phyloP scores from a whole-genome alignment of 2,888 invertebrate species.

The Conomelus anceps region DNA sequence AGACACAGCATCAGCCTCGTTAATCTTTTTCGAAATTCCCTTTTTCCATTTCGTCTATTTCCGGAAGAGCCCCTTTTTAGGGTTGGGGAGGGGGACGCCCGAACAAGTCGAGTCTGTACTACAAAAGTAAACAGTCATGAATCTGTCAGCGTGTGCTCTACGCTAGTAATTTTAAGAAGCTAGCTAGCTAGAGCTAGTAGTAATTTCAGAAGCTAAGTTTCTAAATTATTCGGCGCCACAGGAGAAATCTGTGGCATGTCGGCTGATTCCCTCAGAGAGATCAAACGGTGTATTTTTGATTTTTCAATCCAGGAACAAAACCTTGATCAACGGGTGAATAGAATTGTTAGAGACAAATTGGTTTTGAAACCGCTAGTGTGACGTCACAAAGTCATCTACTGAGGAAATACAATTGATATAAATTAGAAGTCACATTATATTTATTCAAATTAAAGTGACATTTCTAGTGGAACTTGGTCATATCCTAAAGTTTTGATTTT shows the following conservation, averaged over 20 bases:
- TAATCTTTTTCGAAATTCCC: neutral
- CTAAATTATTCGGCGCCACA: neutral
- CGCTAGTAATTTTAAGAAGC: no score
- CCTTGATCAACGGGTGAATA: neutral
- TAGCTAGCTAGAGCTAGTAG: neutral
- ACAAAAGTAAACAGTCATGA: neutral
- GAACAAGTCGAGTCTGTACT: neutral
- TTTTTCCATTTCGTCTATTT: neutral
- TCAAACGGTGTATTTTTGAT: neutral
- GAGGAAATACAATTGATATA: no score
- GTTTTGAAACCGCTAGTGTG: neutral
- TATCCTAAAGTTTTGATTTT: no score
- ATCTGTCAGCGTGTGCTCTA: neutral
- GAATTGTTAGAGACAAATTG: neutral
- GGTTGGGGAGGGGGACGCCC: neutral
- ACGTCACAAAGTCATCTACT: no score
- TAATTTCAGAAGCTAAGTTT: neutral
- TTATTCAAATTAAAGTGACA: no score
- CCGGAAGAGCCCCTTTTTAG: neutral
- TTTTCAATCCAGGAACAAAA: neutral
- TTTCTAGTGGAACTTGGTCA: no score
- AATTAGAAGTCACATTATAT: no score
- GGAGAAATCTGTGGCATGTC: neutral
- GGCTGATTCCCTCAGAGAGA: neutral
- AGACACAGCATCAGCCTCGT: neutral